These are phyloP conservation scores for Zingel zingel DNA, from an alignment of 2,113 vertebrate genomes.

Conservation along the genomic window DNA sequence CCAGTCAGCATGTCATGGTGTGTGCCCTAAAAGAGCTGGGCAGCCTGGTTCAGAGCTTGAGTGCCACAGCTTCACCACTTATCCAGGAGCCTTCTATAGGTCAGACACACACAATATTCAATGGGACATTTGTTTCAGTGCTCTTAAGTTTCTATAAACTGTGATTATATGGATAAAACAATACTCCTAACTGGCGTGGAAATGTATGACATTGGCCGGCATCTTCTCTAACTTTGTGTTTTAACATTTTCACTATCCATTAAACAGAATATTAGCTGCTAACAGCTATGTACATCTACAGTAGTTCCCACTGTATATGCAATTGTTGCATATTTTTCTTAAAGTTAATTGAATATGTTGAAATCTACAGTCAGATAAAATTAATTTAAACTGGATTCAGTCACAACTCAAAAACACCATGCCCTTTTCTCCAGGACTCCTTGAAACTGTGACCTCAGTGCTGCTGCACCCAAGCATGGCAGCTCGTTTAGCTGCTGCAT, in stretches of 20 bases:
- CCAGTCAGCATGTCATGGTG: conserved; percentile 99
- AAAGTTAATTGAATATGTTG: background rate
- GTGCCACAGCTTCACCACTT: conserved; percentile 94
- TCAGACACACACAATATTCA: conserved; percentile 65
- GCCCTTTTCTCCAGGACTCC: conserved; percentile 84
- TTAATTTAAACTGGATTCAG: background rate
- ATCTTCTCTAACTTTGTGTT: background rate
- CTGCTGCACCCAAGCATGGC: conserved; percentile 99
- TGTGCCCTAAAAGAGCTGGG: conserved; percentile 97
- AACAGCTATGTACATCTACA: background rate
- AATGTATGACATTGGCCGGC: background rate
- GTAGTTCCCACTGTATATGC: background rate
- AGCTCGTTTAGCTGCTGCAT: conserved; percentile 94
- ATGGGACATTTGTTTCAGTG: background rate
- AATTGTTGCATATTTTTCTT: background rate
- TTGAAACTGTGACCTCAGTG: conserved; percentile 97
- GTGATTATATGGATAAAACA: background rate
- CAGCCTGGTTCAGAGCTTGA: conserved; percentile 96
- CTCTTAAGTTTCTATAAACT: background rate
- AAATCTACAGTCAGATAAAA: background rate
- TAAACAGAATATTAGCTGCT: background rate
- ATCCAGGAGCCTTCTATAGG: conserved; percentile 97
- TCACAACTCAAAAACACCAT: background rate
- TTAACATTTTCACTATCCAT: background rate
- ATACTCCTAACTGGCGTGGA: background rate